These are phyloP conservation scores for Chinchilla lanigera DNA, from an alignment of 2,113 vertebrate species.

Conservation along the genomic window DNA sequence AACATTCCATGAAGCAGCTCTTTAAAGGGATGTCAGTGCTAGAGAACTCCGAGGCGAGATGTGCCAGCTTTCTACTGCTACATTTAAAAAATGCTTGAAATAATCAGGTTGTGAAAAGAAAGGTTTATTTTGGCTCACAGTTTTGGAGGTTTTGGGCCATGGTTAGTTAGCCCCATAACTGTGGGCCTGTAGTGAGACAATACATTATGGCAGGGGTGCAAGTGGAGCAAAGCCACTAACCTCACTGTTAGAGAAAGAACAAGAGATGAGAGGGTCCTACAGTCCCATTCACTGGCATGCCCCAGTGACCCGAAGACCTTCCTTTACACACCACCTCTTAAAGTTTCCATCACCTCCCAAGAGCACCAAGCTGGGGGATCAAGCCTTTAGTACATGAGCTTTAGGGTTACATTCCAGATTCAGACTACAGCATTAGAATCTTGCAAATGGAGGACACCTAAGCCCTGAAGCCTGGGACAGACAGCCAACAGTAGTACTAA, in stretches of 20 bases:
- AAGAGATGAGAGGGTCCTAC: not conserved
- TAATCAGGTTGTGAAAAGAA: not conserved
- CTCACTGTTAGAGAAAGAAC: too few species aligned
- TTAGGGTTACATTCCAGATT: not conserved
- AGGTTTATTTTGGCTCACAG: not conserved
- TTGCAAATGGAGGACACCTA: not conserved
- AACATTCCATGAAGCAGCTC: not conserved
- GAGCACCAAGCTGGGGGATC: not conserved
- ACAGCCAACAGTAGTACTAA: not conserved
- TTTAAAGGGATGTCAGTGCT: not conserved
- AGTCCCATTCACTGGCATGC: not conserved
- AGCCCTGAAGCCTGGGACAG: not conserved
- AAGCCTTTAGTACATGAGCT: not conserved
- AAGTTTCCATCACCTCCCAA: not conserved
- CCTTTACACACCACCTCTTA: too few species aligned
- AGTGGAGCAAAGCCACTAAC: too few species aligned
- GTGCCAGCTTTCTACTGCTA: not conserved
- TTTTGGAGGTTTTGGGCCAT: not conserved
- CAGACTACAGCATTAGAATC: not conserved
- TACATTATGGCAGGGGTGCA: not conserved
- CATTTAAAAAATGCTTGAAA: not conserved
- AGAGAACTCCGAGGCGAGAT: not conserved
- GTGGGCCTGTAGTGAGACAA: not conserved
- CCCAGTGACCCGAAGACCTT: not conserved
- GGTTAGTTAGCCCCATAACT: too few species aligned